Evolutionary conservation across 2,113 vertebrate genomes (phyloP).

Genomic region (Sinocyclocheilus anshuiensis): DNA sequence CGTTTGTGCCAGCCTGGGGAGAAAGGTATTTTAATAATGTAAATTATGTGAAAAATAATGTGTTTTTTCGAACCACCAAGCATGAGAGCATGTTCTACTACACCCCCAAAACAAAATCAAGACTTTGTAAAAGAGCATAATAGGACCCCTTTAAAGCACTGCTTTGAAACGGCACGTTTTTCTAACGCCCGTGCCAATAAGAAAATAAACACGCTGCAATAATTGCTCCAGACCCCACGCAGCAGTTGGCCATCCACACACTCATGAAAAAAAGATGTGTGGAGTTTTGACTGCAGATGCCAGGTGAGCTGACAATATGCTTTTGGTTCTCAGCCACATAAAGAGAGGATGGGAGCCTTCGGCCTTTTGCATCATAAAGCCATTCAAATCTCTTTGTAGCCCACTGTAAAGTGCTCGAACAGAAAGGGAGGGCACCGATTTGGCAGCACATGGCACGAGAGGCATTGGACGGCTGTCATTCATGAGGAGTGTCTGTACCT

Average conservation of each 20-base stretch:
- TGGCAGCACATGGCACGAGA: conserved; percentile 55
- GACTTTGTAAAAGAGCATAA: no score
- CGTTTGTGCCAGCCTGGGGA: no score
- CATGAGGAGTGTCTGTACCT: conserved; percentile 35
- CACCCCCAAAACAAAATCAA: no score
- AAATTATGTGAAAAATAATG: no score
- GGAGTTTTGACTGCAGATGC: conserved; percentile 56
- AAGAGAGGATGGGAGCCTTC: conserved; percentile 55
- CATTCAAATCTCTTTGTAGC: conserved; percentile 59
- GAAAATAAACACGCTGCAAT: conserved; percentile 55
- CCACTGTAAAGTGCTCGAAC: conserved; percentile 34
- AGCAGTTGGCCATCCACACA: conserved; percentile 50
- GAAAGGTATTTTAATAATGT: no score
- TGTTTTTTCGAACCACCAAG: no score
- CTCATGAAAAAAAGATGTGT: conserved; percentile 60
- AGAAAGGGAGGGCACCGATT: conserved; percentile 56
- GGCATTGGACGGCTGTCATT: conserved; percentile 45
- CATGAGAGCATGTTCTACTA: no score
- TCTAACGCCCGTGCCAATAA: conserved; percentile 51
- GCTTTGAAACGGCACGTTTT: conserved; percentile 54
- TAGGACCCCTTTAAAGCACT: no score
- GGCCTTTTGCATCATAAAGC: conserved; percentile 48
- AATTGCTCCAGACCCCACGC: conserved; percentile 55
- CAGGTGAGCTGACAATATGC: conserved; percentile 61
- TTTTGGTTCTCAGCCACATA: conserved; percentile 56